Evolutionary conservation across 2,113 vertebrate species (phyloP), one percentile per base, ranked within the genome.

Genomic region (Gallinago media): DNA sequence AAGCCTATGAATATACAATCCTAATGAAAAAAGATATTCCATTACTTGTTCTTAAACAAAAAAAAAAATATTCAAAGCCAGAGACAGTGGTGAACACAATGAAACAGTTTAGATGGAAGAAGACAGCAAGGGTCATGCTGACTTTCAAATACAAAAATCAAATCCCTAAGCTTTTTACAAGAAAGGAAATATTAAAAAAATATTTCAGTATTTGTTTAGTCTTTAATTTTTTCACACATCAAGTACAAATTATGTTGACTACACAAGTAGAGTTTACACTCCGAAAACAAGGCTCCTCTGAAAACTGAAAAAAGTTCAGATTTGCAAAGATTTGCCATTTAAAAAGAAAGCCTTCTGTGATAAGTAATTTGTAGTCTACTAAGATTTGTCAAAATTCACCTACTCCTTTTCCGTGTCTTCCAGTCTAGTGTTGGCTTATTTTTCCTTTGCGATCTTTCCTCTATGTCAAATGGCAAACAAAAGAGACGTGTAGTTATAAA

Each of bases 401-500:
- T 66, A 15, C 13, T 68, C 82, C 26, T 27, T 26, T 84, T 56
- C 49, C 13, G 10, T 16, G 46, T 20, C 32, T 66, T 55, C 47
- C 46, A 55, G 46, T 55, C 58, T 59, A 49, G 26, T 18, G 31
- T 49, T 61, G 16, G 66, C 38, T 77, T 47, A 15, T 21, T 75
- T n/a, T 61, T 49, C 22, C 16, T 72, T 26, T 72, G 44, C 0
- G 1, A 58, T 63, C 12, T 52, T 58, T 25, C 49, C 44, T 58
- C 12, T 34, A 15, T 10, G n/a, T 56, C 42, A 77, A 82, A 67
- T 0, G 1, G 23, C 4, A 66, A 67, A 56, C 0, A 2, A 38
- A 62, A 83, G 16, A 67, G 67, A 55, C 7, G 15, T 23, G 18
- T 29, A 59, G 59, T 50, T 49, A 40, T 3, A 34, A 54, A 47